phyloP scores from a whole-genome alignment of 2,113 vertebrate species.

The Camelus dromedarius region DNA sequence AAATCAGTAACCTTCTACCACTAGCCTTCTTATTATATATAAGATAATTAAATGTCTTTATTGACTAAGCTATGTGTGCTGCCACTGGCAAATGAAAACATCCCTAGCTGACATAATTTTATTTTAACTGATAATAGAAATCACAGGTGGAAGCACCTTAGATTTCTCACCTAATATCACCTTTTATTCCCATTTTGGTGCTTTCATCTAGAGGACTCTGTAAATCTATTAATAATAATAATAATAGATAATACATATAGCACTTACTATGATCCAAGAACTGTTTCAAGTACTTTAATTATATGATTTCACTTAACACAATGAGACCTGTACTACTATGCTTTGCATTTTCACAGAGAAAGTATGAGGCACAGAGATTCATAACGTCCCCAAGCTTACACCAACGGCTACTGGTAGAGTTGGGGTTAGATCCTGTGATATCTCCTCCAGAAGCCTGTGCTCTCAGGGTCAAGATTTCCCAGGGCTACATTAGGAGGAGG shows the following conservation, averaged over 20 bases:
- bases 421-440: neutral
- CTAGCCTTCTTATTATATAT: neutral
- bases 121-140: neutral
- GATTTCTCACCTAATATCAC: neutral
- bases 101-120: neutral
- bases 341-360: neutral
- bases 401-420: neutral
- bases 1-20: neutral
- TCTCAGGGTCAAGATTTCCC: neutral
- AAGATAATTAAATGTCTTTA: neutral
- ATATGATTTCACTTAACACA: conserved; percentile 3
- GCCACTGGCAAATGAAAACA: neutral
- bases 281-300: neutral
- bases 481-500: neutral
- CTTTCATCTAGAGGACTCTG: neutral
- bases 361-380: neutral
- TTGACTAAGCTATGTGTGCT: neutral
- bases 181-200: neutral
- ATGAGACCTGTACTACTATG: neutral
- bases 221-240: neutral
- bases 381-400: neutral
- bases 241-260: neutral
- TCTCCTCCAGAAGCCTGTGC: neutral
- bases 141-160: neutral
- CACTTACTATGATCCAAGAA: neutral